Base-by-base conservation (phyloP, 2,113 vertebrate species). In the Calidris pygmaea region DNA sequence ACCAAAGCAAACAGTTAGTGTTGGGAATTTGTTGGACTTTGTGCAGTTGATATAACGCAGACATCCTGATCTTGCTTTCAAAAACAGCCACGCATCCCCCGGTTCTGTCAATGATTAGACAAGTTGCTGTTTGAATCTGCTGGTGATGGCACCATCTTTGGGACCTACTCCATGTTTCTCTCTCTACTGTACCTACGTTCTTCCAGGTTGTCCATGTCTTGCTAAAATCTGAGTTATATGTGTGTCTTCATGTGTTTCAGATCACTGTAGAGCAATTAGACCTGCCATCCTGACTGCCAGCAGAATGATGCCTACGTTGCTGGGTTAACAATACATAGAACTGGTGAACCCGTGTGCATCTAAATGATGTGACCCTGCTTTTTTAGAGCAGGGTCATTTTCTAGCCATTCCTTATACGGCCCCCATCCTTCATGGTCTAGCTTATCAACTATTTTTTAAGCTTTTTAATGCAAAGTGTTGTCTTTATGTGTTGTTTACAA, bases 171-270 rank as follows among this genome's bases (percentile, higher is more conserved):
- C 18, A 7, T 39, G 10, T 27, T 86, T 60, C 15, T 87, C 14
- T 55, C 29, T 27, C n/a, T 72, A 14, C 4, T 0, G 0, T 18
- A 41, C 2, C 17, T 34, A 6, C 1, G 6, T 67, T 65, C 12
- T 58, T 91, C 41, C 23, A 67, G 22, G 47, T 45, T 79, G 32
- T 43, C 16, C 10, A 8, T 20, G 9, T 45, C 37, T 66, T 22
- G 6, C 27, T 26, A 80, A 86, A 87, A 77, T 39, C 18, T 72
- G 55, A 77, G 26, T 59, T 71, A 17, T 27, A 37, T 21, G 5
- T 27, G 5, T 70, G 5, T 47, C 35, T 84, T 81, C 34, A 66
- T 12, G 19, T 41, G 7, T 45, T 62, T 77, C 19, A 22, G 10
- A 47, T n/a, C 10, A 10, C 37, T 75, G 17, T 23, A 85, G 48